Conservation (phyloP, 2,113 vertebrate species). For the Alosa alosa region DNA sequence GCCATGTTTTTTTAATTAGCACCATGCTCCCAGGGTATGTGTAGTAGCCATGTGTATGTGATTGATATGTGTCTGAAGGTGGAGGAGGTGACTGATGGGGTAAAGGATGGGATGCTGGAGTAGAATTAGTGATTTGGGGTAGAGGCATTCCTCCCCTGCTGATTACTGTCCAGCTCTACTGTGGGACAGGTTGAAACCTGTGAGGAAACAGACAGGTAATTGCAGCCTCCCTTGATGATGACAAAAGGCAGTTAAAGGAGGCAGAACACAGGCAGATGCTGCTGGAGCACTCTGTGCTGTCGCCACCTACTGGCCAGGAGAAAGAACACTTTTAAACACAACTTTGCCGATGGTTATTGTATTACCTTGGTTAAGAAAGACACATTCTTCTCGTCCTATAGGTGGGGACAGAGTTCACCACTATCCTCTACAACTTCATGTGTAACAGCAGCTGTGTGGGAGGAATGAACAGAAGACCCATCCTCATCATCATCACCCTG, state of each 20-base stretch:
- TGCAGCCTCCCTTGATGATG: constrained; percentile 19
- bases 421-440: constrained; percentile 99
- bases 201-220: not conserved
- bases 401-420: constrained; percentile 98
- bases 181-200: not conserved
- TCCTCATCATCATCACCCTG: constrained; percentile 96
- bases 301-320: constrained; percentile 30
- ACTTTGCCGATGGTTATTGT: not conserved
- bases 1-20: not conserved
- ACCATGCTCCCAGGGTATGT: not conserved
- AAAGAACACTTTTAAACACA: not conserved
- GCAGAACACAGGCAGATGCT: not conserved
- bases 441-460: constrained; percentile 99
- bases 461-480: constrained; percentile 97
- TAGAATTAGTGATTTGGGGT: not conserved
- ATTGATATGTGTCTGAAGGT: not conserved
- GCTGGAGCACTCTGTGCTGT: not conserved
- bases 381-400: constrained; percentile 55
- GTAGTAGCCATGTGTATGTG: not conserved
- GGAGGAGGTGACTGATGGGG: not conserved
- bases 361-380: not conserved
- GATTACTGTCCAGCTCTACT: not conserved
- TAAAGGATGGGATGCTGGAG: not conserved
- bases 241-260: constrained; percentile 21
- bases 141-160: not conserved